Conservation (phyloP, 2,888 invertebrate species). For the Colletes collaris region DNA sequence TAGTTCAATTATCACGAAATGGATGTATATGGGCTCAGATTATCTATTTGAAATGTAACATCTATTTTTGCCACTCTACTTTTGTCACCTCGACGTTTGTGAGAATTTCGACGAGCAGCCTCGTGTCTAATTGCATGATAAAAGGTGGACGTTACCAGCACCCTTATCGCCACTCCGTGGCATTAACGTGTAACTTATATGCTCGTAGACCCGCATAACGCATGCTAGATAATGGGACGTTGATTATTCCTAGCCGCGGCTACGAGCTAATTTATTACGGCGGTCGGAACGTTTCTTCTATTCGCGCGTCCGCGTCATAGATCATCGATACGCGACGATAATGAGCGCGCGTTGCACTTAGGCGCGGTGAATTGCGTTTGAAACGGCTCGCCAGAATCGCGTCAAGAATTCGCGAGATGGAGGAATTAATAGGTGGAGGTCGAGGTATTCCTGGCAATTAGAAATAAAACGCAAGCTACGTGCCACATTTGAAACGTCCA, state of each 20-base stretch:
- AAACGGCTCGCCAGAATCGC: neutral
- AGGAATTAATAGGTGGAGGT: neutral
- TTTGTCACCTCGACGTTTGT: neutral
- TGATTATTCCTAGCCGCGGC: conserved; percentile 46
- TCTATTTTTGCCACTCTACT: neutral
- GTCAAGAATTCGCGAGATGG: neutral
- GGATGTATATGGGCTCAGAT: too few species aligned
- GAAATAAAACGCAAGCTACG: too few species aligned
- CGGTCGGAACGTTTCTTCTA: conserved; percentile 20
- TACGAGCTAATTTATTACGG: conserved; percentile 41
- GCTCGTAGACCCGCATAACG: conserved; percentile 48
- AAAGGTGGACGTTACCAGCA: conserved; percentile 21
- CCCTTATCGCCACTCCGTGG: conserved; percentile 24
- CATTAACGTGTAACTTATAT: conserved; percentile 40
- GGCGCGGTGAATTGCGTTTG: conserved; percentile 3
- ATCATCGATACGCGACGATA: conserved; percentile 16
- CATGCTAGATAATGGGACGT: conserved; percentile 49
- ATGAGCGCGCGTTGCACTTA: too few species aligned
- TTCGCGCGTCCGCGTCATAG: neutral
- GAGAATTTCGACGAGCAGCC: conserved; percentile 37
- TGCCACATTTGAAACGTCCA: too few species aligned
- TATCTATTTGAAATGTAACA: neutral
- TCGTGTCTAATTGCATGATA: conserved; percentile 53
- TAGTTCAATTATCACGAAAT: too few species aligned
- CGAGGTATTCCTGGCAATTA: neutral